These are phyloP conservation scores for Sycophaga agraensis DNA, from an alignment of 1,140 invertebrate genomes.

Conservation along the genomic window DNA sequence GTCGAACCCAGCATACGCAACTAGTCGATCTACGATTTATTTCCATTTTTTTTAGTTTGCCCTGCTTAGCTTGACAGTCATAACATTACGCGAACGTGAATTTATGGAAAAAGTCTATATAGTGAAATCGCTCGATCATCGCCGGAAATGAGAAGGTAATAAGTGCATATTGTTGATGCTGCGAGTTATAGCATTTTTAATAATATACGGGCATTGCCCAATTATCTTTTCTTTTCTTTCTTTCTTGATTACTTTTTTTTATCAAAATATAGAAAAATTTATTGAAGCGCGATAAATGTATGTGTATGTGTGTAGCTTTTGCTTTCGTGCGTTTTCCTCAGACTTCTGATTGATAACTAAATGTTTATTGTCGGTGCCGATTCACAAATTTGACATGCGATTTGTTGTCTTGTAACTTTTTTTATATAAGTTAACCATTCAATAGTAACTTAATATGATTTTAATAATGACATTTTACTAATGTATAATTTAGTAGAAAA, in stretches of 20 bases:
- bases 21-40: neutral
- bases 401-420: no score
- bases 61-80: neutral
- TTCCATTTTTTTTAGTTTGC: neutral
- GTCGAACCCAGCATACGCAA: slow-evolving; percentile 26
- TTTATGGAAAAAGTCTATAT: slow-evolving; percentile 24
- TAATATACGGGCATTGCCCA: no score
- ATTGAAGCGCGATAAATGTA: slow-evolving; percentile 15
- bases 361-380: slow-evolving; percentile 11
- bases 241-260: no score
- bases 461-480: no score
- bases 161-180: no score
- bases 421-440: no score
- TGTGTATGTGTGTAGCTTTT: neutral
- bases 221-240: no score
- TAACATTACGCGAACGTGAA: slow-evolving; percentile 7
- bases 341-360: slow-evolving; percentile 28
- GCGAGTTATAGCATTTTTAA: neutral
- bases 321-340: slow-evolving; percentile 23
- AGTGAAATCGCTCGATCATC: slow-evolving; percentile 25
- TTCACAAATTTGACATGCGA: slow-evolving; percentile 4
- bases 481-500: no score
- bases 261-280: slow-evolving; percentile 25
- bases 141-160: neutral
- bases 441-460: no score